These are phyloP conservation scores for Neosalanx taihuensis DNA, from an alignment of 2,797 vertebrate species.

Conservation along the genomic window DNA sequence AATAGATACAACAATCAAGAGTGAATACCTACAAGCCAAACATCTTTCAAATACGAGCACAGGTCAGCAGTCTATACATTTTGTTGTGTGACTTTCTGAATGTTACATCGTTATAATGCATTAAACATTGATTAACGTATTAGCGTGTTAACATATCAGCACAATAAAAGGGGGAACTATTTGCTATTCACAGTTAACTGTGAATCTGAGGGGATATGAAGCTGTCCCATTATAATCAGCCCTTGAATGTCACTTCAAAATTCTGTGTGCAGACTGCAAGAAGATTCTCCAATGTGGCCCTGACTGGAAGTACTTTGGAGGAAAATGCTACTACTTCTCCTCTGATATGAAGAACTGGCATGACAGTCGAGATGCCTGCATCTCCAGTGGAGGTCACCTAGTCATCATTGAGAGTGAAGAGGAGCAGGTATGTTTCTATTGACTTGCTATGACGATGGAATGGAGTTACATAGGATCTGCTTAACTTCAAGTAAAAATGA, in stretches of 20 bases:
- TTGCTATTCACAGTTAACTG: too few species aligned
- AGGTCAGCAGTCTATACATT: too few species aligned
- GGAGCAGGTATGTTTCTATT: constrained; percentile 50
- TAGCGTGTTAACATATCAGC: too few species aligned
- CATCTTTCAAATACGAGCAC: too few species aligned
- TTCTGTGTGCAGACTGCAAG: neutral
- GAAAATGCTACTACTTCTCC: constrained; percentile 47
- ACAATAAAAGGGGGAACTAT: too few species aligned
- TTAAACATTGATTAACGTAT: too few species aligned
- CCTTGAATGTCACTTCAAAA: neutral
- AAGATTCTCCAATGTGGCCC: accelerated
- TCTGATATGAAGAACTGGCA: accelerated
- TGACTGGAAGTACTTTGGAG: constrained; percentile 28
- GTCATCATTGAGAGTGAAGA: constrained; percentile 46
- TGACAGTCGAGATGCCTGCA: accelerated
- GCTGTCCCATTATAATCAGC: neutral
- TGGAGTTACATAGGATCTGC: too few species aligned
- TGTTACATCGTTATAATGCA: too few species aligned
- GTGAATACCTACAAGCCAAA: too few species aligned
- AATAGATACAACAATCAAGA: too few species aligned
- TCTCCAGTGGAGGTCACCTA: accelerated
- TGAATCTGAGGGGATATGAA: too few species aligned
- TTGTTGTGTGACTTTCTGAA: too few species aligned
- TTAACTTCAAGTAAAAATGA: neutral
- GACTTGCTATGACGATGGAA: neutral